Base-by-base conservation (phyloP, 2,888 invertebrate species). In the Drosophila niveifrons region DNA sequence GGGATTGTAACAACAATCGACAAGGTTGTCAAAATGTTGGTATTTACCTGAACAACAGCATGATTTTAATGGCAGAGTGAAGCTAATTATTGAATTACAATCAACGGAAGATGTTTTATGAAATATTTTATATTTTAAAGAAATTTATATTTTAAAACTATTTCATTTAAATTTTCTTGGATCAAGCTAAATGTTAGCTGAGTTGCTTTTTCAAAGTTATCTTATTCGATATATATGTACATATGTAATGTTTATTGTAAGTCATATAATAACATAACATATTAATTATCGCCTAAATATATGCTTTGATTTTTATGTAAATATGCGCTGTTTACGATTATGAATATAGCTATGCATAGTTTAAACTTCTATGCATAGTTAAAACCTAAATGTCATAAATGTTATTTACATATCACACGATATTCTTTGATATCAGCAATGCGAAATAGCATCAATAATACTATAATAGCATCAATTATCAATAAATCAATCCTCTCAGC, bases 1-100 rank as follows among this genome's bases (percentile, higher is more conserved):
- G 34, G 17, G 29, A n/a, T 57, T 10, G 29, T 31, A 10, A 18
- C 8, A 17, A 43, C 15, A 68, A 68, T 55, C 58, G 57, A 59
- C 46, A 47, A 58, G 63, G 63, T 61, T 52, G 51, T 52, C 11
- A 43, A 51, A 3, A 50, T 18, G 17, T 34, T 51, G 8, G 8
- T 31, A 18, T 50, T 7, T 2, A 31, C 15, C 50, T 31, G 8
- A 48, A 11, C 11, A 18, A 44, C 10, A 10, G 29, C 11, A 6
- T 31, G 11, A 23, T 11, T 17, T 50, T 31, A 50, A 18, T 18
- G 11, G 18, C n/a, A 18, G 3, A 11, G 11, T n/a, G n/a, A 36
- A n/a, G n/a, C 3, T 1, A 11, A 36, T n/a, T 3, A 3, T n/a
- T 36, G 0, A 36, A 4, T 36, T 0, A 3, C 4, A 11, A 36